A percentile compares a stretch with the other conserved stretches of the same genome.
phyloP scores from a whole-genome alignment of 2,797 vertebrate genomes.

The Mastacembelus armatus region DNA sequence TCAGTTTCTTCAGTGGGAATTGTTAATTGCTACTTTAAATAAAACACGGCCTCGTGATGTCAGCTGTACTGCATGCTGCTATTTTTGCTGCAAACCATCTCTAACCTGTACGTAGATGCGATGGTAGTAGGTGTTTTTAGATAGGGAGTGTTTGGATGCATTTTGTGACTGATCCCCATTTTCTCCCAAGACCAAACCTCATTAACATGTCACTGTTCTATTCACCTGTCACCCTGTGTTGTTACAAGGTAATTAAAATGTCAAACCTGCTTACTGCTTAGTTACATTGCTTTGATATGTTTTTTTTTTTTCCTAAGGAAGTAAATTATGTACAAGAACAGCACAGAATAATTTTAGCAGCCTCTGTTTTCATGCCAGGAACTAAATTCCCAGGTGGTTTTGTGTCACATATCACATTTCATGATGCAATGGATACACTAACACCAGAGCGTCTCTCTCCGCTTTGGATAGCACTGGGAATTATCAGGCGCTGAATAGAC shows the following conservation, averaged over 20 bases:
- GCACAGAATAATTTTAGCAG: background rate
- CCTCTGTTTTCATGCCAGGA: background rate
- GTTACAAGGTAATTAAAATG: slow-evolving; percentile 32
- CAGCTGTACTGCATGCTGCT: slow-evolving; percentile 3
- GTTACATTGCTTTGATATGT: background rate
- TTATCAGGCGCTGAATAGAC: slow-evolving; percentile 54
- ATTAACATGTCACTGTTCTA: background rate
- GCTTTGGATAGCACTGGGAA: no score
- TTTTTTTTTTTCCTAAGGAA: no score
- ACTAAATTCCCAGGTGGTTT: slow-evolving; percentile 13
- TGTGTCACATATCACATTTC: slow-evolving; percentile 9
- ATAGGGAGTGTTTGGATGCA: background rate
- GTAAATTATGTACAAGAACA: slow-evolving; percentile 10
- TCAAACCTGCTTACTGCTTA: slow-evolving; percentile 30
- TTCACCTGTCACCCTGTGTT: slow-evolving; percentile 3
- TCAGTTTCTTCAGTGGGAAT: background rate
- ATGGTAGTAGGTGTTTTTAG: background rate
- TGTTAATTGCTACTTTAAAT: slow-evolving; percentile 14
- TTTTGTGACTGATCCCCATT: slow-evolving; percentile 9
- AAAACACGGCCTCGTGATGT: background rate
- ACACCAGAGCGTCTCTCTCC: slow-evolving; percentile 15
- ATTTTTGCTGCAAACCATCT: slow-evolving; percentile 4
- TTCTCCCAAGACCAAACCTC: background rate
- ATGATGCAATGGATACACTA: slow-evolving; percentile 2
- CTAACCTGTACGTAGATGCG: background rate